A percentile compares a stretch with the other conserved stretches of the same genome.
These are phyloP conservation scores for Cyrtonyx montezumae DNA, from an alignment of 2,113 vertebrate species.

Conservation along the genomic window DNA sequence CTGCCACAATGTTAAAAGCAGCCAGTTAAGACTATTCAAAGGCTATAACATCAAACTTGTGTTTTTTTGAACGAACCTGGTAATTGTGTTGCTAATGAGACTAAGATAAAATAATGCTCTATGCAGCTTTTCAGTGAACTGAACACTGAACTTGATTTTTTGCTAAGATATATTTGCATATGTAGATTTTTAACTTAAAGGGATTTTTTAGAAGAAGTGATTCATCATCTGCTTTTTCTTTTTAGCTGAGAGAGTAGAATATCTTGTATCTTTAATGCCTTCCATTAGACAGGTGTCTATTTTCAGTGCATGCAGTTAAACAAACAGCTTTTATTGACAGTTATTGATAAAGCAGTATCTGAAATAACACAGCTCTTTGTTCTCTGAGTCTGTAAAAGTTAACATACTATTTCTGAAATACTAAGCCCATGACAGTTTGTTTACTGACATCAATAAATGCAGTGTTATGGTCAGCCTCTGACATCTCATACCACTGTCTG, in stretches of 20 bases:
- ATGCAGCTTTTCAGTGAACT: neutral
- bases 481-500: neutral
- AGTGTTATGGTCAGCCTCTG: neutral
- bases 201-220: neutral
- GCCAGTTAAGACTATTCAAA: neutral
- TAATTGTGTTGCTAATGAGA: neutral
- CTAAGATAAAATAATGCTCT: neutral
- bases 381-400: neutral
- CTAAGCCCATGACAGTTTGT: neutral
- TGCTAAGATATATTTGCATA: neutral
- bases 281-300: neutral
- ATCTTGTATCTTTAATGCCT: accelerated
- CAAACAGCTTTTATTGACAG: neutral
- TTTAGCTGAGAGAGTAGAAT: neutral
- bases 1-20: neutral
- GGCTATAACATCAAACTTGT: neutral
- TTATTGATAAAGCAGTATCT: neutral
- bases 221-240: neutral
- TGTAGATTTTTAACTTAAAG: neutral
- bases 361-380: neutral
- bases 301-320: neutral
- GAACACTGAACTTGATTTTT: neutral
- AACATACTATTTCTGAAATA: neutral
- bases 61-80: neutral
- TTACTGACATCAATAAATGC: neutral